Base-by-base conservation (phyloP, 2,113 vertebrate genomes). In the Epinephelus moara region DNA sequence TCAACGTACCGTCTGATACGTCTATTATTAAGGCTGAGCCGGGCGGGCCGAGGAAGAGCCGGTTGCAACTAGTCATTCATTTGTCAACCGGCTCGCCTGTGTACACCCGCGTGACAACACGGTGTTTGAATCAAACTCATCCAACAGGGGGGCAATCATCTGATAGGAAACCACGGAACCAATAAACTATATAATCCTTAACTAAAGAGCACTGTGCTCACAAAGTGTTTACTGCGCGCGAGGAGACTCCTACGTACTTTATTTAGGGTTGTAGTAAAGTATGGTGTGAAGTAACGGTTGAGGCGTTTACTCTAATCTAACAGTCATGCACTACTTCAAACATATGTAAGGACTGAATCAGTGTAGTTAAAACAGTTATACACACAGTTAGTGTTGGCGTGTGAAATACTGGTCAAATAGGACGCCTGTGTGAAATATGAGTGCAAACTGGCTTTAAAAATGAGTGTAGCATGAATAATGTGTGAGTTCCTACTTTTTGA, bases 401-500 rank as follows among this genome's bases (percentile, higher is more conserved):
- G 11, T 10, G 21, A 45, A 82, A 62, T 15, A 15, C 6, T 23
- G 1, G 0, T 0, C 11, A 19, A 47, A 14, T 4, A 11, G 6
- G 19, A 2, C 12, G 8, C 19, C 50, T 60, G 5, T 1, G 11
- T 67, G 10, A 13, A 3, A 69, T 12, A 37, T 1, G 4, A 1
- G 9, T 13, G 8, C 15, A 15, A 6, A 68, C 2, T 10, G 2
- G 1, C 3, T 21, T 8, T 33, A 42, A 69, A 59, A 66, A 80
- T 14, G 13, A 61, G 18, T 3, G 19, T 40, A 37, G 23, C 7
- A 9, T 81, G 9, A 45, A 45, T 45, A 45, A 45, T 45, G 8
- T 6, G 3, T 33, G 50, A 2, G 93, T 89, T 75, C 93, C 94
- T 96, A 96, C 56, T 94, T 96, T 91, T 60, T 70, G 25, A 73